Base-by-base conservation (phyloP, 2,113 vertebrate genomes). In the Mustelus asterias region DNA sequence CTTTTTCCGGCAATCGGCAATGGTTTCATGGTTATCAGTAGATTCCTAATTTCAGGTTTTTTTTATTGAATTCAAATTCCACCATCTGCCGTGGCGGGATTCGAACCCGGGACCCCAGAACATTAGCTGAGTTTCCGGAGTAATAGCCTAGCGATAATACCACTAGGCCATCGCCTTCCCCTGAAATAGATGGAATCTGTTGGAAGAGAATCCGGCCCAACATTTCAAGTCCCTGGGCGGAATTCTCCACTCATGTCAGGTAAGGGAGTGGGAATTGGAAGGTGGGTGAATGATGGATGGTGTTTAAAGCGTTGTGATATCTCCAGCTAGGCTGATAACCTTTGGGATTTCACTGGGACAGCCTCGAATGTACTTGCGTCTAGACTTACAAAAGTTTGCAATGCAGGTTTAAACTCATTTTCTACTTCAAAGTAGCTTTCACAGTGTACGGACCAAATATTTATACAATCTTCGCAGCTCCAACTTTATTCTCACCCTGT, bases 401-500 rank as follows among this genome's bases (percentile, higher is more conserved):
- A 29, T 7, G 48, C 93, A 95, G 24, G 67, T 70, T 95, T 37
- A 94, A 65, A 65, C 41, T 44, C 37, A 95, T 63, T 95, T 95
- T 29, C 37, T 29, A 72, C 93, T 48, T 95, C 93, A 95, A 95
- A 95, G 67, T 72, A 95, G 44, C 69, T 95, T 95, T 95, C 65
- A 95, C 13, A 95, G 24, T 70, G 93, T 29, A 54, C 4, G 69
- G 93, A 24, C 65, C 69, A 94, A 69, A 94, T 69, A 69, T 41
- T 94, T 94, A 37, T 70, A 90, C 54, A 94, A 94, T 1, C 16
- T 94, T 69, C 65, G 44, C 65, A 44, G 63, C 65, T 94, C 63
- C 24, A 41, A 69, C 60, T 70, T 69, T 69, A 94, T 94, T 69
- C 65, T 41, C 92, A 94, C 70, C 65, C 92, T 94, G 44, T 94